Evolutionary conservation across 2,888 invertebrate species (phyloP).

Genomic region (Seladonia tumulorum): DNA sequence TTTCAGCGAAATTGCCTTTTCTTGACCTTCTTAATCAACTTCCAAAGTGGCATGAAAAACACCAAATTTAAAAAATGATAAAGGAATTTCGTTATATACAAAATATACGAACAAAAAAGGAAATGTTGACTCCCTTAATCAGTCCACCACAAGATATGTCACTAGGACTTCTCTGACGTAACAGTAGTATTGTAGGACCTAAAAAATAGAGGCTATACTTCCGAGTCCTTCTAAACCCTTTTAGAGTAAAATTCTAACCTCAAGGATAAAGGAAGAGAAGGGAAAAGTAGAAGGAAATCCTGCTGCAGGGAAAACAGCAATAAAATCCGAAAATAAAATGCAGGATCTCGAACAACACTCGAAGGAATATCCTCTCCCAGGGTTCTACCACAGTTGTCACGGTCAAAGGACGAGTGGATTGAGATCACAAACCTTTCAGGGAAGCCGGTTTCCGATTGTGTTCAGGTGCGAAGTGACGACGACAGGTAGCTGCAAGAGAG

Average conservation of each 20-base stretch:
- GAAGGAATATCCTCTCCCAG: neutral
- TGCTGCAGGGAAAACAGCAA: neutral
- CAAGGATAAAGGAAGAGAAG: too few relatives aligned
- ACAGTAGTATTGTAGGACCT: too few relatives aligned
- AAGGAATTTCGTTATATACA: too few relatives aligned
- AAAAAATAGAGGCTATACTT: too few relatives aligned
- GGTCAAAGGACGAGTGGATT: neutral
- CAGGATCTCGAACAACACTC: neutral
- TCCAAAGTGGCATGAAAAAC: neutral
- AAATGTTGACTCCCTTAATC: too few relatives aligned
- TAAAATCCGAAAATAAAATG: neutral
- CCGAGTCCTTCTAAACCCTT: too few relatives aligned
- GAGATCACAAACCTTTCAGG: neutral
- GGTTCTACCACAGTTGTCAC: neutral
- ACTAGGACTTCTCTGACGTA: too few relatives aligned
- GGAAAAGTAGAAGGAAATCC: neutral
- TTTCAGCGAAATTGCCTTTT: too few relatives aligned
- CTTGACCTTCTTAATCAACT: neutral
- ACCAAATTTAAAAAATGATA: neutral
- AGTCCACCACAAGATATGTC: too few relatives aligned
- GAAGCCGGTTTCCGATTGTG: conserved; percentile 16
- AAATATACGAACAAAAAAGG: too few relatives aligned
- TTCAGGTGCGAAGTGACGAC: conserved; percentile 42
- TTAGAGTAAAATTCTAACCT: too few relatives aligned
- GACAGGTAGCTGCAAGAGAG: conserved; percentile 46